These are phyloP conservation scores for Lycophotia porphyrea DNA, from an alignment of 2,888 invertebrate species.

Conservation along the genomic window DNA sequence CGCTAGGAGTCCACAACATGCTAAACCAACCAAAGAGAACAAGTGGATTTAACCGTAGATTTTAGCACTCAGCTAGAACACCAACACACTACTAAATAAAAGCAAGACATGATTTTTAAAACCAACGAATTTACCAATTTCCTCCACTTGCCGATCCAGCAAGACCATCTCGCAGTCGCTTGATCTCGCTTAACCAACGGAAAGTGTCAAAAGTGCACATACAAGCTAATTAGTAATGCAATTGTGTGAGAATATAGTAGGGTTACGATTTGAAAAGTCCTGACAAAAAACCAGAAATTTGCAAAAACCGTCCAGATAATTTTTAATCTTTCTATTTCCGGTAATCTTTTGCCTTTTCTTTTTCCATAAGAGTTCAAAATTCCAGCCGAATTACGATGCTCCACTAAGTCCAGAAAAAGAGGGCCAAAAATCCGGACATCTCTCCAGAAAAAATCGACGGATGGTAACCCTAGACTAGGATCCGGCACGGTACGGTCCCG, in stretches of 20 bases:
- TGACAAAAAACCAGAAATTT: neutral
- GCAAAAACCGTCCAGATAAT: neutral
- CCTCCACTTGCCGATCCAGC: neutral
- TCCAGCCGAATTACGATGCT: neutral
- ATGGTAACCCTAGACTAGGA: neutral
- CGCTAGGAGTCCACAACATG: neutral
- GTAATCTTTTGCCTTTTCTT: neutral
- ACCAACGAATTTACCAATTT: neutral
- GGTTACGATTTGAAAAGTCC: neutral
- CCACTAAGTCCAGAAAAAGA: neutral
- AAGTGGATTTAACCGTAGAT: neutral
- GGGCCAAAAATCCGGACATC: neutral
- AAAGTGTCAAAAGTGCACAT: constrained; percentile 48
- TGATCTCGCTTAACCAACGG: too few relatives aligned
- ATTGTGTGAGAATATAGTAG: constrained; percentile 41
- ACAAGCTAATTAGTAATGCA: constrained; percentile 57
- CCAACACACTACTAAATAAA: neutral
- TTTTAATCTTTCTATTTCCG: neutral
- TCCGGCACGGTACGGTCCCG: constrained; percentile 18
- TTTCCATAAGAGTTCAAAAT: neutral
- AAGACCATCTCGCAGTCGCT: neutral
- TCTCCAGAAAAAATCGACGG: neutral
- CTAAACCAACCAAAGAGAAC: neutral
- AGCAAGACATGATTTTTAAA: constrained; percentile 28
- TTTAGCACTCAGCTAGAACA: neutral